These are phyloP conservation scores for Geopemphigus sp. DNA, from an alignment of 1,140 invertebrate species.

Conservation along the genomic window DNA sequence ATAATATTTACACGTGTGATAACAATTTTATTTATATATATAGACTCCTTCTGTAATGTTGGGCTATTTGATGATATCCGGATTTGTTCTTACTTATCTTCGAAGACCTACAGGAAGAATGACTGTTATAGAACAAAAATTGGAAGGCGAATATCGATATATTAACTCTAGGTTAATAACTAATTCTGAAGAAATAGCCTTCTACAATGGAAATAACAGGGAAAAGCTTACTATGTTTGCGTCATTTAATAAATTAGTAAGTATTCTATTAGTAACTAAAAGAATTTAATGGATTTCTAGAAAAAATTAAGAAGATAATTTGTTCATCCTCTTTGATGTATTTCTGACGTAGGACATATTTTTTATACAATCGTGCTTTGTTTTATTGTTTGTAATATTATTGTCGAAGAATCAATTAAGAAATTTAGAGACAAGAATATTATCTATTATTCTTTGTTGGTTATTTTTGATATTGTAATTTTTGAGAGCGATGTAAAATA, in stretches of 20 bases:
- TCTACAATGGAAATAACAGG: slow-evolving; percentile 68
- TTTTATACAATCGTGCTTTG: too few relatives aligned
- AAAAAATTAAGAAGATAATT: too few relatives aligned
- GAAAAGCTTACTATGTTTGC: slow-evolving; percentile 85
- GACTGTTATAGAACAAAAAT: slow-evolving; percentile 90
- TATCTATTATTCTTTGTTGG: too few relatives aligned
- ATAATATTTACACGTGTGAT: neutral
- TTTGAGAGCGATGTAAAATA: too few relatives aligned
- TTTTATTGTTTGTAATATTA: too few relatives aligned
- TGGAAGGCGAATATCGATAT: slow-evolving; percentile 96
- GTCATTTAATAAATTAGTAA: slow-evolving; percentile 86
- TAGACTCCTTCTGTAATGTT: slow-evolving; percentile 85
- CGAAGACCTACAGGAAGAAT: slow-evolving; percentile 81
- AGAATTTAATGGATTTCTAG: too few relatives aligned
- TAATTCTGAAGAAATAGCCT: slow-evolving; percentile 97
- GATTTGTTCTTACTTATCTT: slow-evolving; percentile 74
- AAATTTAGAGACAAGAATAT: too few relatives aligned
- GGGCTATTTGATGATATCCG: slow-evolving; percentile 79
- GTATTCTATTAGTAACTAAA: too few relatives aligned
- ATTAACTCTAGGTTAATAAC: slow-evolving; percentile 95
- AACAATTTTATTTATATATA: slow-evolving; percentile 55
- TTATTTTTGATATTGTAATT: too few relatives aligned
- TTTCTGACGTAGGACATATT: too few relatives aligned
- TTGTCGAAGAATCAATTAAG: too few relatives aligned
- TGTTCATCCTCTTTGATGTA: too few relatives aligned